These are phyloP conservation scores for Zaprionus lachaisei DNA, from an alignment of 1,140 invertebrate species.

Conservation along the genomic window DNA sequence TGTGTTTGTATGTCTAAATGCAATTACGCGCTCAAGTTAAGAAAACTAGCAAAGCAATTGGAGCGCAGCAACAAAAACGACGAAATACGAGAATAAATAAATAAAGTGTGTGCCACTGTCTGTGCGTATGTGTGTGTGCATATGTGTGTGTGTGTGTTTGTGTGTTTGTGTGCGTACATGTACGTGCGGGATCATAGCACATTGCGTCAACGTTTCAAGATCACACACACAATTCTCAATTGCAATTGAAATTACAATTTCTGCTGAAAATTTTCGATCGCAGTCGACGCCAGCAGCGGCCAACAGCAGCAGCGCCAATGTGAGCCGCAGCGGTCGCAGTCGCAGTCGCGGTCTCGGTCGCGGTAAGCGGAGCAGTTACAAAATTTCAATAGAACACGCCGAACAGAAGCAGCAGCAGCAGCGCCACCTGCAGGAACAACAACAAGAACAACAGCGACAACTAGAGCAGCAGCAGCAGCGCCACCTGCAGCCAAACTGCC, in stretches of 20 bases:
- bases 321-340: conserved; percentile 32
- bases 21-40: conserved; percentile 78
- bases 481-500: conserved; percentile 5
- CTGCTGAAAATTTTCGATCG: conserved; percentile 27
- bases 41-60: conserved; percentile 71
- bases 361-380: conserved; percentile 51
- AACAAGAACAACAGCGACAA: conserved; percentile 21
- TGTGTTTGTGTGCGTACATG: conserved; percentile 44
- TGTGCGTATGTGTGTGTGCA: conserved; percentile 34
- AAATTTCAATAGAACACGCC: conserved; percentile 51
- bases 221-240: conserved; percentile 60
- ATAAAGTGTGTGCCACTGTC: conserved; percentile 41
- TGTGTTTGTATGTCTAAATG: conserved; percentile 67
- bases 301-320: conserved; percentile 11
- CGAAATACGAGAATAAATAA: conserved; percentile 54
- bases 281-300: conserved; percentile 4
- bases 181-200: conserved; percentile 76
- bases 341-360: not conserved
- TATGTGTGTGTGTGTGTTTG: conserved; percentile 15
- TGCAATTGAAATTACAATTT: conserved; percentile 38
- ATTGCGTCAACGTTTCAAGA: conserved; percentile 82
- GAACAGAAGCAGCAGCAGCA: conserved; percentile 4
- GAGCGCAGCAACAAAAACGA: conserved; percentile 52
- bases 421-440: conserved; percentile 22
- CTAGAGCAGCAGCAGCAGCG: conserved; percentile 28